phyloP scores from a whole-genome alignment of 1,140 invertebrate genomes.

The Sycophila sp. region DNA sequence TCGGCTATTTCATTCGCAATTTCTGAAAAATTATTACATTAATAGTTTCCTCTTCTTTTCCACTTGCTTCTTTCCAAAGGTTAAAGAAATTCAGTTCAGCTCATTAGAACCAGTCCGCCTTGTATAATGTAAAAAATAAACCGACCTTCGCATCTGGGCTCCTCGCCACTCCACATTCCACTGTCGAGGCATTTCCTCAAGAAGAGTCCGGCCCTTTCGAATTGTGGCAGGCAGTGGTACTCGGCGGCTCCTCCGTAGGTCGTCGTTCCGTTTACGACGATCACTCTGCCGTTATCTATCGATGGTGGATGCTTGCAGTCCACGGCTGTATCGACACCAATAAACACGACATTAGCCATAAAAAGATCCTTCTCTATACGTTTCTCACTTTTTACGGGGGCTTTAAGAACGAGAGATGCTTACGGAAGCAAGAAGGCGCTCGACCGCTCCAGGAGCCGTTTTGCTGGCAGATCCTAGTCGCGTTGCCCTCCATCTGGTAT shows the following conservation, averaged over 20 bases:
- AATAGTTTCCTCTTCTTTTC: too few species aligned
- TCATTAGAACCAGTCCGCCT: too few species aligned
- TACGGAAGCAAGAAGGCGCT: constrained; percentile 83
- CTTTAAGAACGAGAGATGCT: constrained; percentile 57
- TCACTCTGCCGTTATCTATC: constrained; percentile 86
- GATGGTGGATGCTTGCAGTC: constrained; percentile 82
- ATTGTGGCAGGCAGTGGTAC: constrained; percentile 89
- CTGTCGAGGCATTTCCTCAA: constrained; percentile 84
- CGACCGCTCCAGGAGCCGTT: constrained; percentile 86
- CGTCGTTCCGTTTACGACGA: constrained; percentile 85
- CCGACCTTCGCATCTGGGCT: constrained; percentile 78
- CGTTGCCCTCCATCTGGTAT: constrained; percentile 81
- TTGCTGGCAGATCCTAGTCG: constrained; percentile 78
- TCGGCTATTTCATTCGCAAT: constrained; percentile 64
- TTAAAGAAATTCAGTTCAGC: too few species aligned
- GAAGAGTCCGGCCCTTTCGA: constrained; percentile 82
- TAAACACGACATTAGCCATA: constrained; percentile 8
- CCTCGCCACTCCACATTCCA: constrained; percentile 85
- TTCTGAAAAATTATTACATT: constrained; percentile 38
- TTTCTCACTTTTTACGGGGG: not conserved
- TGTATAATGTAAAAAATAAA: too few species aligned
- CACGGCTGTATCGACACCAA: constrained; percentile 72
- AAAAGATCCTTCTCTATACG: not conserved
- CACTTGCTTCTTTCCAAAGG: too few species aligned
- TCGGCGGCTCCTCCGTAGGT: constrained; percentile 83